Percentiles rank a stretch among this genome's conserved stretches.
These are phyloP conservation scores for Clinocottus analis DNA, from an alignment of 2,113 vertebrate species.

Conservation along the genomic window DNA sequence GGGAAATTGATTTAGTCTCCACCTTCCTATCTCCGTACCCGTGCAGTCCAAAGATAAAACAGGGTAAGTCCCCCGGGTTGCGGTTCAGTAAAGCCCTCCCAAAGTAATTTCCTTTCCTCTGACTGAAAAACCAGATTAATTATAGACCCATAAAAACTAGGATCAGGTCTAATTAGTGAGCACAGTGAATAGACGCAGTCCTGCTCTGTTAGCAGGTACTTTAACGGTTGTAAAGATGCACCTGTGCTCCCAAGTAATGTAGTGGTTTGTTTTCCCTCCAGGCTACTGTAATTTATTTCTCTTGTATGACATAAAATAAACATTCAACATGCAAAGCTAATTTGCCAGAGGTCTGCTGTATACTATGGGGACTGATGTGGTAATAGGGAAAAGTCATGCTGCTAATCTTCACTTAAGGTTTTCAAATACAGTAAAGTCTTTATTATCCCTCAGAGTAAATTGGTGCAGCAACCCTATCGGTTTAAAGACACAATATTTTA, in stretches of 20 bases:
- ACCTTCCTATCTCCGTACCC: slow-evolving; percentile 44
- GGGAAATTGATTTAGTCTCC: slow-evolving; percentile 73
- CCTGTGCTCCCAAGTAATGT: slow-evolving; percentile 1
- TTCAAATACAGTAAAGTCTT: not conserved
- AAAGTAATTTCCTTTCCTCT: slow-evolving; percentile 58
- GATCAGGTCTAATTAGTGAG: slow-evolving; percentile 59
- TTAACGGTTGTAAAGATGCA: slow-evolving; percentile 40
- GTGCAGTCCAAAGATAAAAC: slow-evolving; percentile 68
- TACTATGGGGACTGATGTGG: not conserved
- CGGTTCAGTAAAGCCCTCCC: slow-evolving; percentile 59
- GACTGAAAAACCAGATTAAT: slow-evolving; percentile 57
- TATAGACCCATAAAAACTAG: slow-evolving; percentile 55
- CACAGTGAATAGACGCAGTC: slow-evolving; percentile 47
- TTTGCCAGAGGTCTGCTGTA: not conserved
- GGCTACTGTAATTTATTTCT: slow-evolving; percentile 17
- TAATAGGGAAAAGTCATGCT: not conserved
- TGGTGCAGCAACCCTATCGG: not conserved
- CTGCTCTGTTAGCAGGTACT: slow-evolving; percentile 33
- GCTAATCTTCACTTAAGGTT: not conserved
- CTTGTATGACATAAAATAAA: slow-evolving; percentile 2
- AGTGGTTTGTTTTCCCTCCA: slow-evolving; percentile 7
- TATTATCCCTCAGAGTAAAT: not conserved
- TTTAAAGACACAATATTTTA: not conserved
- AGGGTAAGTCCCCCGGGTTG: slow-evolving; percentile 48
- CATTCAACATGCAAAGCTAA: not conserved